A percentile compares a stretch with the other conserved stretches of the same genome.
These are phyloP conservation scores for Parelbella ahira DNA, from an alignment of 2,888 invertebrate species.

Conservation along the genomic window DNA sequence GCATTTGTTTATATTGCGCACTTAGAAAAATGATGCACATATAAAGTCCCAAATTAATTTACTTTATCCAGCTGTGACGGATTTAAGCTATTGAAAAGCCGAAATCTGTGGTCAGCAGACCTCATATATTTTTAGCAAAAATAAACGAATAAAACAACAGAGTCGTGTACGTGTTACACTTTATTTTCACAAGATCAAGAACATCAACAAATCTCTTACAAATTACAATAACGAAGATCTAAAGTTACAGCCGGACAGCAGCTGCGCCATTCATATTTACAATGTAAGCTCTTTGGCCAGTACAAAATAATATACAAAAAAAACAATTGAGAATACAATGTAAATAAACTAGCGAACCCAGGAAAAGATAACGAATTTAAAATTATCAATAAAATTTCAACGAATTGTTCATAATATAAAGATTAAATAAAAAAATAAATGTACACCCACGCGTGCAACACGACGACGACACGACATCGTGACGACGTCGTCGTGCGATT, in stretches of 20 bases:
- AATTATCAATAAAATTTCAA: slow-evolving; percentile 74
- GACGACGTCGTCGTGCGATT: too few species aligned
- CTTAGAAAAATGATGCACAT: too few species aligned
- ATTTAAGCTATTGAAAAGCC: too few species aligned
- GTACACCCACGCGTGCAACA: too few species aligned
- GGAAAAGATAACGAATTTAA: slow-evolving; percentile 69
- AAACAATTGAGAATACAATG: slow-evolving; percentile 41
- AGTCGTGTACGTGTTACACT: too few species aligned
- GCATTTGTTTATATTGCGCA: too few species aligned
- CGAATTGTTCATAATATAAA: slow-evolving; percentile 47
- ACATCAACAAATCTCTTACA: slow-evolving; percentile 80
- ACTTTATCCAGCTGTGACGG: too few species aligned
- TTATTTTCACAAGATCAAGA: slow-evolving; percentile 79
- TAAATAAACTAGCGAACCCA: slow-evolving; percentile 64
- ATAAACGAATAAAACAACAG: too few species aligned
- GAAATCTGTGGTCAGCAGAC: too few species aligned
- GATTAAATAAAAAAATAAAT: slow-evolving; percentile 40
- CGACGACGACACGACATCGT: too few species aligned
- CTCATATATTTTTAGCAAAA: too few species aligned
- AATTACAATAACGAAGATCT: slow-evolving; percentile 77
- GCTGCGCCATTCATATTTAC: slow-evolving; percentile 69
- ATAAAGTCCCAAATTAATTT: too few species aligned
- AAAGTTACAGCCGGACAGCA: slow-evolving; percentile 54
- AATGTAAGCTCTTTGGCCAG: slow-evolving; percentile 77
- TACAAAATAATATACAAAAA: slow-evolving; percentile 68